Conservation (phyloP, 2,113 vertebrate genomes). For the Alethe diademata region DNA sequence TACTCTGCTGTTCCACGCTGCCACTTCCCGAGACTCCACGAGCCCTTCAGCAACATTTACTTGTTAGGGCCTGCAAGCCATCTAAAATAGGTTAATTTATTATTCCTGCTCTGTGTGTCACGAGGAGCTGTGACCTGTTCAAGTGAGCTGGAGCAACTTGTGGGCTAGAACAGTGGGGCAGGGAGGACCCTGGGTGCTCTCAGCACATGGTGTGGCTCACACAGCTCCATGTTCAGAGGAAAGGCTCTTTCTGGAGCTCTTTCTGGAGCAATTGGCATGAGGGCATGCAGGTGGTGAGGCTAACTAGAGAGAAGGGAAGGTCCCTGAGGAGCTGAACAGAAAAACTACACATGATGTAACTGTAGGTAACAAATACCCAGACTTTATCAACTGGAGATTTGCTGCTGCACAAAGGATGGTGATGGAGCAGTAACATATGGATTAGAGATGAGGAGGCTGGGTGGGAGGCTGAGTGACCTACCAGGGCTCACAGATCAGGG, state of each 20-base stretch:
- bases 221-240: fast-evolving
- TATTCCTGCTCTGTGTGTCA: background rate
- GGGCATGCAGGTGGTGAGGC: background rate
- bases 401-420: background rate
- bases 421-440: background rate
- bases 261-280: background rate
- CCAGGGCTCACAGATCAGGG: fast-evolving
- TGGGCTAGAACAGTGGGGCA: background rate
- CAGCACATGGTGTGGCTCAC: fast-evolving
- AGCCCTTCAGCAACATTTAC: background rate
- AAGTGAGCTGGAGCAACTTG: background rate
- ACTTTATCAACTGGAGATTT: background rate
- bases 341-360: background rate
- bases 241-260: background rate
- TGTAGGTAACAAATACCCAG: background rate
- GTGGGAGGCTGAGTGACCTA: background rate
- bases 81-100: conserved; percentile 23
- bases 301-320: background rate
- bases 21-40: fast-evolving
- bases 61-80: conserved; percentile 24
- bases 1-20: background rate
- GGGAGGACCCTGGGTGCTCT: background rate
- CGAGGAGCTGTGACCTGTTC: background rate
- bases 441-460: background rate
- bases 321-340: background rate